Conservation (phyloP, 2,797 vertebrate species). For the Delichon dasypus region DNA sequence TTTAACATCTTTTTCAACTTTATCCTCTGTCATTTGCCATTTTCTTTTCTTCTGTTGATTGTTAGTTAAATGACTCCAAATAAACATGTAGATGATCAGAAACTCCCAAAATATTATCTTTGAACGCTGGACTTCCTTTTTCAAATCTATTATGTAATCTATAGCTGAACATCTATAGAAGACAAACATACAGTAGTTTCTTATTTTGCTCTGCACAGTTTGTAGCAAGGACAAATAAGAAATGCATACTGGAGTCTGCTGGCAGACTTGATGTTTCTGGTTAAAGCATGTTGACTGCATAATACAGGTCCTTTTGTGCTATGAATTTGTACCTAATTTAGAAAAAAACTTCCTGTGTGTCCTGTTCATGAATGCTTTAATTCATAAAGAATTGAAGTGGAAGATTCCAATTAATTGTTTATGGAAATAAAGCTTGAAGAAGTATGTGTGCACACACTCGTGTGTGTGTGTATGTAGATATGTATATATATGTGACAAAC, state of each 20-base stretch:
- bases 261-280: not conserved
- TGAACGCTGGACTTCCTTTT: not conserved
- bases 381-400: not conserved
- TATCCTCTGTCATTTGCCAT: not conserved
- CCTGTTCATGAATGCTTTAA: not conserved
- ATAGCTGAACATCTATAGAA: not conserved
- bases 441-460: rapidly evolving
- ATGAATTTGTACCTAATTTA: not conserved
- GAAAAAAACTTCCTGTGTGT: not conserved
- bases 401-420: not conserved
- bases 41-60: not conserved
- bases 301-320: not conserved
- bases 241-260: not conserved
- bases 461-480: rapidly evolving
- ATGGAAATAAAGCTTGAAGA: not conserved
- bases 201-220: not conserved
- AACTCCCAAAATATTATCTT: not conserved
- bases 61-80: not conserved
- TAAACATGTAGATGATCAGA: not conserved
- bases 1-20: not conserved
- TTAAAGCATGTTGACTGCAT: not conserved
- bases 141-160: not conserved
- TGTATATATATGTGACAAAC: not conserved
- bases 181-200: not conserved
- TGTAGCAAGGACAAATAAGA: not conserved